Evolutionary conservation across 2,113 vertebrate genomes (phyloP).

Genomic region (Piprites chloris): DNA sequence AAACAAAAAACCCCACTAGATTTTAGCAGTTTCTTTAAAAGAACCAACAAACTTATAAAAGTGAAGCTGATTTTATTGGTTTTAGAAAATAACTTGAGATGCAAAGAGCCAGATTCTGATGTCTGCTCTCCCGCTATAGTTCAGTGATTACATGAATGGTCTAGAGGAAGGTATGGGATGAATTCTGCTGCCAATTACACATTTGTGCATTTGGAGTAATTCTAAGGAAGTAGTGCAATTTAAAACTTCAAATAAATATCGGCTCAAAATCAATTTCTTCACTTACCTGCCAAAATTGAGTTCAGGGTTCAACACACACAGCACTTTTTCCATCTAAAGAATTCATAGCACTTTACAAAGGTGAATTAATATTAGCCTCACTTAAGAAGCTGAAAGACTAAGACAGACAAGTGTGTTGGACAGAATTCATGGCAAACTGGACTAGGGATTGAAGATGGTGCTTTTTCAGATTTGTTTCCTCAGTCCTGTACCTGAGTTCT

Average conservation of each 20-base stretch:
- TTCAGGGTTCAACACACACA: neutral
- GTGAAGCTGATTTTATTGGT: neutral
- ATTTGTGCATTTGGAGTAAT: neutral
- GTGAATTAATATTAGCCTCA: constrained; percentile 17
- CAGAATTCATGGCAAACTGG: neutral
- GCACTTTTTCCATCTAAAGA: constrained; percentile 25
- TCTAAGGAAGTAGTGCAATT: constrained; percentile 19
- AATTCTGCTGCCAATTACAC: constrained; percentile 20
- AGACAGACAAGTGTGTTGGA: neutral
- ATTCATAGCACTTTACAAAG: constrained; percentile 40
- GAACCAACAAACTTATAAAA: neutral
- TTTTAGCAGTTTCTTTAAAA: neutral
- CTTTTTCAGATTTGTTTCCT: neutral
- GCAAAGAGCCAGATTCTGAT: neutral
- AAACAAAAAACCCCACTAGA: neutral
- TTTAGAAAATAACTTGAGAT: neutral
- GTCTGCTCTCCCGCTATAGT: neutral
- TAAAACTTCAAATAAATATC: constrained; percentile 53
- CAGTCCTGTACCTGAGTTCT: neutral
- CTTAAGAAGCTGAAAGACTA: neutral
- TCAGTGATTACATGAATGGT: neutral
- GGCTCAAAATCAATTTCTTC: constrained; percentile 49
- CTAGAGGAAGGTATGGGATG: neutral
- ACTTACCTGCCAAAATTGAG: constrained; percentile 36
- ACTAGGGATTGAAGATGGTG: neutral